phyloP scores from a whole-genome alignment of 2,888 invertebrate species.

The Gisinianus flammeolus region DNA sequence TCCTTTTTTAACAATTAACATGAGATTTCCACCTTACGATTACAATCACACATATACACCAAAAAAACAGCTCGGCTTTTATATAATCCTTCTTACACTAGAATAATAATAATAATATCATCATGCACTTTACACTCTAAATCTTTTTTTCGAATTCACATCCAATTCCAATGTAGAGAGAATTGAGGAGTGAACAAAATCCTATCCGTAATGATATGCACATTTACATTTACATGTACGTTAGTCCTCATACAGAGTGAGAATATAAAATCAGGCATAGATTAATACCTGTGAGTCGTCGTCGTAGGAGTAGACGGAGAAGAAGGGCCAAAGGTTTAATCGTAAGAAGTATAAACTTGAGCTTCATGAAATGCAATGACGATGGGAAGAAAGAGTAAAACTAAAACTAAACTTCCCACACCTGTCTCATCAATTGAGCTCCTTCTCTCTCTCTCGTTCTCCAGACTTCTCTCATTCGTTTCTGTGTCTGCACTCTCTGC shows the following conservation, averaged over 20 bases:
- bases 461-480: not conserved
- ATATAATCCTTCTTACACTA: too few relatives aligned
- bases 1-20: too few relatives aligned
- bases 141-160: not conserved
- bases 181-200: too few relatives aligned
- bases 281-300: not conserved
- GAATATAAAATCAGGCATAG: conserved; percentile 16
- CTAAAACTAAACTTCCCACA: conserved; percentile 23
- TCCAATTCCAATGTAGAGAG: too few relatives aligned
- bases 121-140: not conserved
- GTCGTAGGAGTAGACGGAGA: not conserved
- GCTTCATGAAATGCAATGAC: conserved; percentile 9
- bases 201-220: not conserved
- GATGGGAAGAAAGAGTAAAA: conserved; percentile 4
- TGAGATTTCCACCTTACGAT: not conserved
- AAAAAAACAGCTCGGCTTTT: too few relatives aligned
- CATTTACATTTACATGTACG: not conserved
- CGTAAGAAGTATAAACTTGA: not conserved
- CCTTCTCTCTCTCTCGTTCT: not conserved
- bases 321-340: conserved; percentile 7
- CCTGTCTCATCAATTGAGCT: conserved; percentile 24
- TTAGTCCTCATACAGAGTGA: not conserved
- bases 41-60: not conserved
- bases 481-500: not conserved
- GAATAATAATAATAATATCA: too few relatives aligned